Conservation (phyloP, 2,113 vertebrate species). For the Notiomystis cincta region DNA sequence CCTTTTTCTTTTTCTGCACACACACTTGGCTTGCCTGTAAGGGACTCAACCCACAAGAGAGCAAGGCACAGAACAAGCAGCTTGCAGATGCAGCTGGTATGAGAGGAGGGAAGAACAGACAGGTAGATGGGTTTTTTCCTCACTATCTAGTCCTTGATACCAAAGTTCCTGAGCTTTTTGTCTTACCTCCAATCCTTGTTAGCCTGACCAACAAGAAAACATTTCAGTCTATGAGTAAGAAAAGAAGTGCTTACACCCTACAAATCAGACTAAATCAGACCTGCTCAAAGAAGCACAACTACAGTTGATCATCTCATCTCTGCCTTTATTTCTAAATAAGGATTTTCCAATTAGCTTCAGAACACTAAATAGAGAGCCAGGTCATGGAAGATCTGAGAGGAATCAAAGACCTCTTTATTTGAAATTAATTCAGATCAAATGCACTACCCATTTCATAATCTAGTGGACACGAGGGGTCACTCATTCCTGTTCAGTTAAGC, state of each 20-base stretch:
- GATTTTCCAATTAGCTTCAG: neutral
- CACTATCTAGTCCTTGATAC: neutral
- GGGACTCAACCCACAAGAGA: neutral
- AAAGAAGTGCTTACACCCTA: neutral
- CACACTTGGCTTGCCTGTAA: neutral
- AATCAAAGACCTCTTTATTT: neutral
- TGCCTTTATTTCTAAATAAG: neutral
- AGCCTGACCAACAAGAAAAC: neutral
- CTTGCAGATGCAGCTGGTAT: neutral
- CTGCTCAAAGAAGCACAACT: neutral
- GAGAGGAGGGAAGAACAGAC: fast-evolving
- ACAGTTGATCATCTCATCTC: neutral
- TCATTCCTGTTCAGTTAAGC: neutral
- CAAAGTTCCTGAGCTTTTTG: neutral
- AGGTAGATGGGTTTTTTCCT: neutral
- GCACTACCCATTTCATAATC: neutral
- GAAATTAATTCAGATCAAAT: neutral
- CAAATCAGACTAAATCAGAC: neutral
- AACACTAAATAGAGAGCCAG: neutral
- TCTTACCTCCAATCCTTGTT: neutral
- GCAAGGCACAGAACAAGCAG: neutral
- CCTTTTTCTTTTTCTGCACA: neutral
- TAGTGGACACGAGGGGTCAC: neutral
- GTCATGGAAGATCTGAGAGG: neutral
- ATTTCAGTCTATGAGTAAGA: neutral